Conservation (phyloP, 2,797 vertebrate genomes). For the Cyprinodon diabolis region DNA sequence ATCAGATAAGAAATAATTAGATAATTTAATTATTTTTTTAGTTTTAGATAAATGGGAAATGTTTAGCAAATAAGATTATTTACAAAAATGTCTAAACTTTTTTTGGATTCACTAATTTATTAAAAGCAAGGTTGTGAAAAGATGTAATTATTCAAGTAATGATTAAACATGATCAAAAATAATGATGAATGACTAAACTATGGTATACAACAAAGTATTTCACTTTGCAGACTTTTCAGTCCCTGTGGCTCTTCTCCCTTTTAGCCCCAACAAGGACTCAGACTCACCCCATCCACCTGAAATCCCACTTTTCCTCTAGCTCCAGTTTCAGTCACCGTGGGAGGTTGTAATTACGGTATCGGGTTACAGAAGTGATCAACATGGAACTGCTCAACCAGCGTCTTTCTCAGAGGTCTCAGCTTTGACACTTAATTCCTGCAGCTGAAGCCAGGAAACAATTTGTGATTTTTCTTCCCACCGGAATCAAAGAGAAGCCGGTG, state of each 20-base stretch:
- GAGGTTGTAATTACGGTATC: slow-evolving; percentile 76
- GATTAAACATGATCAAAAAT: no score
- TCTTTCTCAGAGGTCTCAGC: slow-evolving; percentile 51
- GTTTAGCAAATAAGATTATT: neutral
- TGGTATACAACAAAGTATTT: neutral
- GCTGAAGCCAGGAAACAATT: slow-evolving; percentile 38
- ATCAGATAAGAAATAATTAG: no score
- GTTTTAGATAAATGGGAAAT: no score
- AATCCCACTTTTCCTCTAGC: slow-evolving; percentile 56
- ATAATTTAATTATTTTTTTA: no score
- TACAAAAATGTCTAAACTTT: neutral
- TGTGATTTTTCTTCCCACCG: slow-evolving; percentile 28
- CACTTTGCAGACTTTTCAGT: slow-evolving; percentile 28
- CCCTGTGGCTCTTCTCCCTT: slow-evolving; percentile 18
- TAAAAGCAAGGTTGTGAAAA: neutral
- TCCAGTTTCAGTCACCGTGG: slow-evolving; percentile 74
- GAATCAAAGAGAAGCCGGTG: slow-evolving; percentile 28
- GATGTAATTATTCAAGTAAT: neutral
- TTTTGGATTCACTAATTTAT: neutral
- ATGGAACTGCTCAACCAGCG: slow-evolving; percentile 35
- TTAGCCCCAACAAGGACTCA: slow-evolving; percentile 56
- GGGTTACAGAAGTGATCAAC: slow-evolving; percentile 61
- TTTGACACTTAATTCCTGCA: slow-evolving; percentile 31
- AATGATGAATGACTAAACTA: neutral
- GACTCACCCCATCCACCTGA: slow-evolving; percentile 48